Base-by-base conservation (phyloP, 2,888 invertebrate genomes). In the Chloroclysta siterata region DNA sequence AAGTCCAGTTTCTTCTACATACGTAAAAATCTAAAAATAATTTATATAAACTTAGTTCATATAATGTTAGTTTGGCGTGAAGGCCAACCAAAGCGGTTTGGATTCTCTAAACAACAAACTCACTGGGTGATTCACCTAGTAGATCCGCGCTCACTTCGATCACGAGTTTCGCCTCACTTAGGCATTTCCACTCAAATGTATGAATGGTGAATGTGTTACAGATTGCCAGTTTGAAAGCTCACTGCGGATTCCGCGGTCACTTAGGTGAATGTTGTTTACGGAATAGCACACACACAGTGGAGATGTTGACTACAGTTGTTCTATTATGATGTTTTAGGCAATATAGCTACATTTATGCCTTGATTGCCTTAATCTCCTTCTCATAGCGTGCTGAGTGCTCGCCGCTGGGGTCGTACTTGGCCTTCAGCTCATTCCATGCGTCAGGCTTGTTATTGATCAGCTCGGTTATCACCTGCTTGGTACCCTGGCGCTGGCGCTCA, bases 321-420 rank as follows among this genome's bases (percentile, higher is more conserved):
- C 22, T 22, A 22, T 22, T 22, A 22, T 22, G 22, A n/a, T 4
- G 41, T 42, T 42, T 5, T 42, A 13, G 14, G 6, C 10, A 11
- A 10, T 17, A 3, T 17, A 17, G 5, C 17, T 17, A 46, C 11
- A 46, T 17, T 46, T 17, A 46, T 14, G 14, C 5, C 8, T 44
- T 44, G 54, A 88, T 77, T 70, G 88, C 87, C 11, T 77, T 78
- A 10, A 84, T 71, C 46, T 83, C 79, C 2, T 74, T 62, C 59
- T 86, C 83, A 66, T 85, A 84, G 59, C 79, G 78, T 13, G 66
- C 63, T 1, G 76, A 54, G 73, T 79, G 89, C 60, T 76, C 75
- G 48, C 73, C 70, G 0, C 74, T 63, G 2, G 87, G 83, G 63
- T 91, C 90, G 69, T 85, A 90, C 68, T 89, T 88, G 7, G 68